phyloP scores from a whole-genome alignment of 2,113 vertebrate genomes.

The Sterna hirundo region DNA sequence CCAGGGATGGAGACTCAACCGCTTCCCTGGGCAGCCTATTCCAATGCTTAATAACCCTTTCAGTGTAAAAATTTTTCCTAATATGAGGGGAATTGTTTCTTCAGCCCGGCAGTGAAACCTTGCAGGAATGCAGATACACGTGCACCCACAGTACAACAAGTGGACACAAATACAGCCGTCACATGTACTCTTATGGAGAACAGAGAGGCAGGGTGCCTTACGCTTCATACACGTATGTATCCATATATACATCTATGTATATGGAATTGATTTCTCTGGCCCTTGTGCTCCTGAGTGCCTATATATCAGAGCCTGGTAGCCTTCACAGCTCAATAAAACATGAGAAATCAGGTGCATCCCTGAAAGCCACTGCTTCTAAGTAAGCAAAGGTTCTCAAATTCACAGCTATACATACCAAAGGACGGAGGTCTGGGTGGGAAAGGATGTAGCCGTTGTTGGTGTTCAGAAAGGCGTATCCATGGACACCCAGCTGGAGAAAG shows the following conservation, averaged over 20 bases:
- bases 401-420: conserved; percentile 80
- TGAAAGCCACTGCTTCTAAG: neutral
- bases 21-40: no score
- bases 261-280: neutral
- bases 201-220: neutral
- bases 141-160: neutral
- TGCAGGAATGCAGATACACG: fast-evolving
- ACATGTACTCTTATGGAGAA: neutral
- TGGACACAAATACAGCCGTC: neutral
- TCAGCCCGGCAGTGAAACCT: neutral
- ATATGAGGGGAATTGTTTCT: neutral
- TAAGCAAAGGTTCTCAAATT: neutral
- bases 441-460: conserved; percentile 97
- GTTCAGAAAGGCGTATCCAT: conserved; percentile 92
- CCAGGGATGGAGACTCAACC: no score
- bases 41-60: no score
- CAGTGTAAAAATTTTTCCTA: no score
- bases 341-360: neutral
- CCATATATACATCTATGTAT: neutral
- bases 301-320: neutral
- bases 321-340: neutral
- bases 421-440: conserved; percentile 93
- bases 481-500: conserved; percentile 86
- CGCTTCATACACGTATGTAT: neutral
- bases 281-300: neutral